Evolutionary conservation across 2,113 vertebrate genomes (phyloP), one percentile per base, ranked within the genome.

Genomic region (Copsychus sechellarum): DNA sequence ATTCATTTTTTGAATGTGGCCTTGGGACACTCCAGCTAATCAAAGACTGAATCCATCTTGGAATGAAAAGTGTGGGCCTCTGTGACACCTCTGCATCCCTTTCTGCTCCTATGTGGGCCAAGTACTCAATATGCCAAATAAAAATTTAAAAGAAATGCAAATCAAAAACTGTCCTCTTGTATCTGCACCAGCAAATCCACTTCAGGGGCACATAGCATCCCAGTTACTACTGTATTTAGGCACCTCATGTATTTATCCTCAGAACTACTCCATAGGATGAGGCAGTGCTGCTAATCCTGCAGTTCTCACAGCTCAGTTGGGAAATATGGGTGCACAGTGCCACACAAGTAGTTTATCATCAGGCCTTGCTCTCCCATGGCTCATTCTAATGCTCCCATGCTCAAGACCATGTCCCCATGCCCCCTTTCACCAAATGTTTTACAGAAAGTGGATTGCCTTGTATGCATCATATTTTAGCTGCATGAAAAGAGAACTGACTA

Each of bases 321-420:
- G 56, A 36, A 25, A 38, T 83, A 84, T 14, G 42, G 53, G 23
- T 79, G 47, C 51, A 48, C 33, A 60, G 51, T 22, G 21, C 40
- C 65, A 60, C 64, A 38, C 29, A 65, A 69, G 45, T 13, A 47
- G 21, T 36, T 87, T 50, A 45, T 26, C 1, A 2, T 40, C 50
- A 22, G 7, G 2, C 9, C 7, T 18, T 4, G 2, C 33, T 45
- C 26, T 85, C 60, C 42, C 19, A 36, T 0, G 4, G 23, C 29
- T 71, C 23, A 34, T 45, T 36, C 8, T 87, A 90, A 66, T 43
- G 24, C 13, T 82, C 23, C 36, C 7, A 1, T 45, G n/a, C 64
- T 84, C 7, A 0, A 94, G 58, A 74, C 18, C 11, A 14, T 47
- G 26, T 34, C 29, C 4, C 3, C 12, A 14, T 47, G 26, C n/a